Base-by-base conservation (phyloP, 2,113 vertebrate genomes). In the Turnix velox region DNA sequence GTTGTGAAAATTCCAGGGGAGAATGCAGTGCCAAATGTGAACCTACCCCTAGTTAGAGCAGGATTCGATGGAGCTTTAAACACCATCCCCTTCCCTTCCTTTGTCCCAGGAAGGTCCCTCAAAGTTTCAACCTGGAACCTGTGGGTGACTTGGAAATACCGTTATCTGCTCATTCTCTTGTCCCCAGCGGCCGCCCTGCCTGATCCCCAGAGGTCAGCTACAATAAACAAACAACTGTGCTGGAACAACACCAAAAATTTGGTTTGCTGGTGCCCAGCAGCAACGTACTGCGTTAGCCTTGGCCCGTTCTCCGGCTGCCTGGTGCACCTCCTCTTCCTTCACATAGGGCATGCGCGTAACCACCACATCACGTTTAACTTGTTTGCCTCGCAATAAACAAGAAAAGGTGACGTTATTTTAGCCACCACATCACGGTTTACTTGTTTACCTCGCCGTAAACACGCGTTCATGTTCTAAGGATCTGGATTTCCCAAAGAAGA, bases 131-230 rank as follows among this genome's bases (percentile, higher is more conserved):
- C 18, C 37, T 40, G 59, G 37, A 17, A 18, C 42, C 42, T 12
- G 17, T 1, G 57, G 27, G 22, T 12, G 13, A 33, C 20, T 7
- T 0, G 0, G 10, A 5, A 18, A 17, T 14, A 14, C 4, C 0
- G 0, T 3, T 3, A 4, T 22, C 27, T 1, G 0, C 0, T 4
- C 22, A 1, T 9, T 8, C 33, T 0, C 35, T 23, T 2, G 12
- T 4, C 42, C 4, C 2, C n/a, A 31, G 12, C 58, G 2, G 25
- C 4, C 6, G 1, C 1, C 1, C 25, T 1, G 2, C 5, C 49
- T 15, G 43, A 39, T 45, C n/a, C n/a, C 1, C 1, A 0, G 16
- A 1, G 0, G 14, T 7, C 27, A 14, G 3, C 2, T 1, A 22
- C 23, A 12, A 4, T 18, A 19, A 10, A 9, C 8, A 20, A 43